Evolutionary conservation across 2,113 vertebrate species (phyloP).

Genomic region (Mormoops blainvillei): DNA sequence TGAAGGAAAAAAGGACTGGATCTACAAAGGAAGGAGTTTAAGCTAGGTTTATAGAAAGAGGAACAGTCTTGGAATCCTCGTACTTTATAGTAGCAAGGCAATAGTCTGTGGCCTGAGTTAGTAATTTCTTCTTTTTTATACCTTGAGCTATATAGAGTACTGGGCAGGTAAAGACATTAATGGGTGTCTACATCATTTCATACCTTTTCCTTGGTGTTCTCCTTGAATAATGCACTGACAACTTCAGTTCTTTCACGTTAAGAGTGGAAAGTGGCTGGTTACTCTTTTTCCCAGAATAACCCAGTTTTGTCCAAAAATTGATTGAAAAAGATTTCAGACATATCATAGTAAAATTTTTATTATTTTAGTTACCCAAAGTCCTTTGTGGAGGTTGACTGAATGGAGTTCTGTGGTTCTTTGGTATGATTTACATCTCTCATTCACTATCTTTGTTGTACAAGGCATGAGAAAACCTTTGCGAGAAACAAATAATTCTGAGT

Average conservation of each 20-base stretch:
- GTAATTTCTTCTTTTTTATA: neutral
- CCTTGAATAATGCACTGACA: neutral
- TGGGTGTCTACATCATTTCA: neutral
- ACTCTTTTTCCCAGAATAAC: neutral
- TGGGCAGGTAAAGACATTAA: neutral
- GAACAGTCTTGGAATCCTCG: neutral
- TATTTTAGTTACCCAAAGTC: neutral
- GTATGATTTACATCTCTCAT: neutral
- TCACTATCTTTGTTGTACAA: neutral
- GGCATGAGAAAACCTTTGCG: neutral
- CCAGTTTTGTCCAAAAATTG: neutral
- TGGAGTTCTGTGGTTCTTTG: neutral
- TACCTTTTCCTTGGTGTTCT: neutral
- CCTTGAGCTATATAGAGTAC: neutral
- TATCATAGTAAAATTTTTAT: neutral
- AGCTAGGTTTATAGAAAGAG: neutral
- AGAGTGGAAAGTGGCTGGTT: neutral
- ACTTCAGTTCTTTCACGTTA: neutral
- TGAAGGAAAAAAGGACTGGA: neutral
- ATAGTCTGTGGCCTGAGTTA: neutral
- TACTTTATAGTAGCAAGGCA: neutral
- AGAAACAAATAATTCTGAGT: neutral
- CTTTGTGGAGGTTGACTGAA: neutral
- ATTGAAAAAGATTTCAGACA: neutral
- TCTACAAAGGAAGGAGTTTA: neutral